Evolutionary conservation across 2,888 invertebrate genomes (phyloP).

Genomic region (Stenoptilia bipunctidactyla): DNA sequence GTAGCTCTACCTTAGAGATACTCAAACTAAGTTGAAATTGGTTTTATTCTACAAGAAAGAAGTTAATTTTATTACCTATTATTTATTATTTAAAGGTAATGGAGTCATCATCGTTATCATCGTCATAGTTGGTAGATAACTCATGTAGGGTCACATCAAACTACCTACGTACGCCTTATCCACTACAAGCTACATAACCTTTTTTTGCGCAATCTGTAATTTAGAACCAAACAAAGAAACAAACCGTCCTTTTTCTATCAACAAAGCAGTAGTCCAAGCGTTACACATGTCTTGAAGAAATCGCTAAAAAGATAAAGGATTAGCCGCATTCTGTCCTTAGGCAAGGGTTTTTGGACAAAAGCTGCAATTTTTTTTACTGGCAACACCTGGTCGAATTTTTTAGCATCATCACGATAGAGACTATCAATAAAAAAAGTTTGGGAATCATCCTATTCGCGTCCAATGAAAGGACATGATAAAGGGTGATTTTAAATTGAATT

Average conservation of each 20-base stretch:
- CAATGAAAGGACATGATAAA: constrained; percentile 15
- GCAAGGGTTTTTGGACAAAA: constrained; percentile 3
- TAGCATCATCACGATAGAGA: constrained; percentile 29
- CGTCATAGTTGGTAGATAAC: no score
- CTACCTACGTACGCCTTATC: not conserved
- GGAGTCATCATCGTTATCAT: no score
- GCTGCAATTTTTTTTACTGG: constrained; percentile 23
- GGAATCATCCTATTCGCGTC: not conserved
- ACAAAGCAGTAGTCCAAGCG: not conserved
- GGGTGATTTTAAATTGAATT: constrained; percentile 43
- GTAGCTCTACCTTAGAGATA: no score
- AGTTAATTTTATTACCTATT: no score
- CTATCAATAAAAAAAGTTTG: constrained; percentile 6
- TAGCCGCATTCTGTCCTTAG: not conserved
- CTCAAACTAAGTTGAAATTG: no score
- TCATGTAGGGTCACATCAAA: no score
- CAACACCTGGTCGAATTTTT: constrained; percentile 55
- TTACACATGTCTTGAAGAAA: constrained; percentile 1
- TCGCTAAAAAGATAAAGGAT: not conserved
- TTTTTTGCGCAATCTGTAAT: not conserved
- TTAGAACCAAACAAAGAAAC: not conserved
- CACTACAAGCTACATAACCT: not conserved
- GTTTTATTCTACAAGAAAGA: no score
- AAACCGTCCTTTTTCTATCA: not conserved
- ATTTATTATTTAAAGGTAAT: no score